A percentile compares a stretch with the other conserved stretches of the same genome.
Evolutionary conservation across 64 coral and sea anemone genomes (phyloP).

Genomic region (Montipora cactus): DNA sequence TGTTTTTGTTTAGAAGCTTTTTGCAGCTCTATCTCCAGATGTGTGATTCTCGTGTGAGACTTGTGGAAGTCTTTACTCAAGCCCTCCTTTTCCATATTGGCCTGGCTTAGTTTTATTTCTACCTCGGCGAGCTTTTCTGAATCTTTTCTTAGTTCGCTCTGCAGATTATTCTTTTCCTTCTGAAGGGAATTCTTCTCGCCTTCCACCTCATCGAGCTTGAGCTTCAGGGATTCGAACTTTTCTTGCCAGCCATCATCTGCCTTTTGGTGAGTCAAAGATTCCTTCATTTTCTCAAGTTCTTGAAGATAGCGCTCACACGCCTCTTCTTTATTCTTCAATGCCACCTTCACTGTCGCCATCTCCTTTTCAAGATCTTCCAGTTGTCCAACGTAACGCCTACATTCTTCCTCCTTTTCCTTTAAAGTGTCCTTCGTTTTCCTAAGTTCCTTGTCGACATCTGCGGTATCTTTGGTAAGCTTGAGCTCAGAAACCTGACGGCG

Average conservation of each 20-base stretch:
- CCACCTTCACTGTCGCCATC: neutral
- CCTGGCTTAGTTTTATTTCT: constrained; percentile 48
- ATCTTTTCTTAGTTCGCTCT: constrained; percentile 31
- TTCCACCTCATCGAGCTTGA: constrained; percentile 34
- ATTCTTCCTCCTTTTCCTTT: constrained; percentile 29
- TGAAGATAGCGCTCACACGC: neutral
- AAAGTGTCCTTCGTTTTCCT: constrained; percentile 14
- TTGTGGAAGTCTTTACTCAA: constrained; percentile 45
- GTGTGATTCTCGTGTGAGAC: constrained; percentile 33
- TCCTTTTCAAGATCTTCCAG: constrained; percentile 12
- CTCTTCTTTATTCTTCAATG: constrained; percentile 23
- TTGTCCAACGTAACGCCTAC: neutral
- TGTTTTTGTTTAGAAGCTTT: constrained; percentile 37
- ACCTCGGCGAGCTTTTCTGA: constrained; percentile 48
- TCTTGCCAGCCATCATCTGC: constrained; percentile 40
- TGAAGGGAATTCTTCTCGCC: constrained; percentile 40
- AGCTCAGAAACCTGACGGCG: constrained; percentile 29
- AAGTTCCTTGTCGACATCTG: constrained; percentile 23
- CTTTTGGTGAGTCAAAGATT: neutral
- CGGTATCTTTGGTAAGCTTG: constrained; percentile 16
- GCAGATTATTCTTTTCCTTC: constrained; percentile 48
- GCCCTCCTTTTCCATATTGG: constrained; percentile 42
- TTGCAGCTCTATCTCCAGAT: constrained; percentile 43
- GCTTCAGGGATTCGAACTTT: constrained; percentile 49
- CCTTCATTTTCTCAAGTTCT: constrained; percentile 30